Evolutionary conservation across 2,113 vertebrate species (phyloP).

Genomic region (Marmota monax): DNA sequence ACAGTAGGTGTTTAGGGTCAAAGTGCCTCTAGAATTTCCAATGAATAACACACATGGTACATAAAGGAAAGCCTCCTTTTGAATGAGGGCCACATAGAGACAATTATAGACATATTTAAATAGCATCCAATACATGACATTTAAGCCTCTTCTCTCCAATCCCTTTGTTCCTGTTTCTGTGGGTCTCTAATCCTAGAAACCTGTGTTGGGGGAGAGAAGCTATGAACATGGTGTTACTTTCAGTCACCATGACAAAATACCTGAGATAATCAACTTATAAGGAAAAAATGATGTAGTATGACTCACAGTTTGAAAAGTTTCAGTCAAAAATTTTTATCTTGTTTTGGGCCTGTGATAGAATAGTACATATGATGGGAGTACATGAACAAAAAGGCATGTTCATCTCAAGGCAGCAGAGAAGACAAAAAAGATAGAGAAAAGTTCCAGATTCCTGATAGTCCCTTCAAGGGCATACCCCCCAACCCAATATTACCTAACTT

Average conservation of each 20-base stretch:
- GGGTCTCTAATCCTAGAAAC: background rate
- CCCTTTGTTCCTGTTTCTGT: background rate
- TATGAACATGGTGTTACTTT: background rate
- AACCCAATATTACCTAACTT: too few species aligned
- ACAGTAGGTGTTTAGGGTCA: background rate
- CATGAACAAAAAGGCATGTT: background rate
- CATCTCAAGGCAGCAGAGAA: background rate
- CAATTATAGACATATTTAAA: background rate
- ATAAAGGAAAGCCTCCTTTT: background rate
- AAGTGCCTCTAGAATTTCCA: background rate
- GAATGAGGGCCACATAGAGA: background rate
- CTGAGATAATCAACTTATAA: background rate
- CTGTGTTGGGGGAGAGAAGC: background rate
- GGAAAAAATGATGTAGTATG: background rate
- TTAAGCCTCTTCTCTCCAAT: background rate
- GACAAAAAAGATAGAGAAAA: too few species aligned
- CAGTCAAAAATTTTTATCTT: too few species aligned
- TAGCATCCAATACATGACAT: background rate
- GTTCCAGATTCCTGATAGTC: accelerated
- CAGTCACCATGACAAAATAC: background rate
- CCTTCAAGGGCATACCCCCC: accelerated
- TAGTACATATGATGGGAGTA: too few species aligned
- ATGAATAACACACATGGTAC: background rate
- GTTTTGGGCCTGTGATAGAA: background rate
- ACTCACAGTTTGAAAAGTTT: background rate